A percentile compares a stretch with the other conserved stretches of the same genome.
phyloP scores from a whole-genome alignment of 2,113 vertebrate species.

The Platysternon megacephalum region DNA sequence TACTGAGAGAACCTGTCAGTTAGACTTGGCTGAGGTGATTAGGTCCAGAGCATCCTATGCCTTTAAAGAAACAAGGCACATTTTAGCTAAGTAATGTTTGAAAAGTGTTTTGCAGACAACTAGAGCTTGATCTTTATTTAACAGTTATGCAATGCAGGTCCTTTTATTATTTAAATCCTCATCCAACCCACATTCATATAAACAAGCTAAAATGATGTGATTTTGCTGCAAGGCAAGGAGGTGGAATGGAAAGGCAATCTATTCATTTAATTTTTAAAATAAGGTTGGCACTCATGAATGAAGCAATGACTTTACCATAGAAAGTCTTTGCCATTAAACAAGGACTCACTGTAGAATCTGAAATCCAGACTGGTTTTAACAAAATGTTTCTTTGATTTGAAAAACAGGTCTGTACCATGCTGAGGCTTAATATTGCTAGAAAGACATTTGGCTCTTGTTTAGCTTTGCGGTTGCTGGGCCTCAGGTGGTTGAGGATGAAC shows the following conservation, averaged over 20 bases:
- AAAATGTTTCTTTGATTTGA: slow-evolving; percentile 38
- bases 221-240: slow-evolving; percentile 38
- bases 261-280: neutral
- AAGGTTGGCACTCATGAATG: neutral
- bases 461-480: neutral
- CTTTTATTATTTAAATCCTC: slow-evolving; percentile 45
- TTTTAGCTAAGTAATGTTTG: slow-evolving; percentile 39
- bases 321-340: slow-evolving; percentile 16
- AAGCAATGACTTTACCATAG: slow-evolving; percentile 22
- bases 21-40: neutral
- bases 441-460: neutral
- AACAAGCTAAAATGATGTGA: slow-evolving; percentile 20
- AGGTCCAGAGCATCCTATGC: slow-evolving; percentile 15
- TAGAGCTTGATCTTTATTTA: slow-evolving; percentile 32
- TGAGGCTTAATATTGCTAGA: neutral
- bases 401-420: neutral
- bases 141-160: neutral
- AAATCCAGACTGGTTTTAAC: neutral
- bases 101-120: slow-evolving; percentile 33
- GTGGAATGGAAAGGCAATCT: slow-evolving; percentile 44
- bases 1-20: slow-evolving; percentile 18
- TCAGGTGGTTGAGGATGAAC: accelerated
- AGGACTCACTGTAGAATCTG: slow-evolving; percentile 30
- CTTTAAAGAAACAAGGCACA: slow-evolving; percentile 40
- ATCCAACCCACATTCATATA: slow-evolving; percentile 19